Evolutionary conservation across 2,113 vertebrate species (phyloP), one percentile per base, ranked within the genome.

Genomic region (Corythornis vintsioides): DNA sequence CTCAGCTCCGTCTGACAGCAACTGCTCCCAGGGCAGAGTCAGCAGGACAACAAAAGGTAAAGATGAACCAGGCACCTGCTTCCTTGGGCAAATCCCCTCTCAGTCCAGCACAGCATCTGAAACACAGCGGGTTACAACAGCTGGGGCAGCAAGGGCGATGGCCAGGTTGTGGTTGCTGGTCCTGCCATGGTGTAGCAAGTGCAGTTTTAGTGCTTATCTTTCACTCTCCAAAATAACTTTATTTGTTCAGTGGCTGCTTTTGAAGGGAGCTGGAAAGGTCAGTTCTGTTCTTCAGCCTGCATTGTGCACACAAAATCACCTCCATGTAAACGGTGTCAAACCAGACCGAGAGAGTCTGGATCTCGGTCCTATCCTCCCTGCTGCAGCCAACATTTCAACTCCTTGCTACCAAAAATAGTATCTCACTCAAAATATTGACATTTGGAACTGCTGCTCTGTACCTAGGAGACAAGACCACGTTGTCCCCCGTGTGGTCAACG

Each of bases 361-460:
- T 26, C 50, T 26, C 56, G 26, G 24, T 7, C 35, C 45, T 43
- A 0, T 2, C 16, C 13, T 18, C n/a, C 56, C 2, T n/a, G 1
- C 26, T 15, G 16, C 80, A 84, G n/a, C 31, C 33, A 93, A 15
- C 3, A 8, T 29, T 64, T 61, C 86, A 64, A 4, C 7, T 50
- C 48, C 48, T 64, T 4, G 1, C 26, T 59, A 31, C 22, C n/a
- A 72, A 69, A 93, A 66, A 10, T 0, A 71, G 3, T 8, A 56
- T 20, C 52, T 61, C 22, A 67, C 16, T 18, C 70, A 21, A 56
- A 57, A 53, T 4, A 18, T 14, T 14, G 48, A 40, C 43, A 19
- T 45, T 57, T 21, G 25, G 47, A 50, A 42, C 26, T 17, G 53
- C 21, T 66, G 10, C 20, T 63, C 8, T 6, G 4, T 21, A 56